A percentile compares a stretch with the other conserved stretches of the same genome.
These are phyloP conservation scores for Lophura nycthemera DNA, from an alignment of 2,113 vertebrate species.

Conservation along the genomic window DNA sequence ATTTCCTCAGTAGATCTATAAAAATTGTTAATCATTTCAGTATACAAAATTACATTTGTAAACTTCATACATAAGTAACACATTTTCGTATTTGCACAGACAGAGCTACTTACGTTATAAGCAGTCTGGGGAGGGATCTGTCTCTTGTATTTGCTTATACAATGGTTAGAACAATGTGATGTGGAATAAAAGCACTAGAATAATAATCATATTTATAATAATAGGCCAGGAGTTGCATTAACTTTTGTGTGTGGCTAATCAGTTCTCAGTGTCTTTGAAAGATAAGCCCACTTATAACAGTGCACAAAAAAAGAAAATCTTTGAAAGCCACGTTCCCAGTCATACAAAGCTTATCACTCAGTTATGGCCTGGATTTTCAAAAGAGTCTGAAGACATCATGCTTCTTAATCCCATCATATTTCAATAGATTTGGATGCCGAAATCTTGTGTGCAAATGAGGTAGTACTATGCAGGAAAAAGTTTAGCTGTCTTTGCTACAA, in stretches of 20 bases:
- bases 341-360: not conserved
- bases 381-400: not conserved
- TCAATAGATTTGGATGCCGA: not conserved
- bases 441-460: not conserved
- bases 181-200: not conserved
- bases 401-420: constrained; percentile 34
- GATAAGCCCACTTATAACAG: not conserved
- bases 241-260: not conserved
- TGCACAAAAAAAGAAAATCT: not conserved
- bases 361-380: constrained; percentile 31
- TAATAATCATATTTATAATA: not conserved
- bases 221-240: constrained; percentile 23
- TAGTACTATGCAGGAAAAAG: not conserved
- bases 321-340: not conserved
- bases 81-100: not conserved
- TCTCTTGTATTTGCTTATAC: not conserved
- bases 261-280: not conserved
- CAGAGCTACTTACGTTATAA: not conserved
- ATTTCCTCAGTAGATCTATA: not conserved
- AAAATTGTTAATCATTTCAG: constrained; percentile 17
- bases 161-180: not conserved
- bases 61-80: not conserved
- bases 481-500: not conserved
- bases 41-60: not conserved
- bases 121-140: not conserved